Conservation (phyloP, 2,797 vertebrate genomes). For the Buceros bicornis region DNA sequence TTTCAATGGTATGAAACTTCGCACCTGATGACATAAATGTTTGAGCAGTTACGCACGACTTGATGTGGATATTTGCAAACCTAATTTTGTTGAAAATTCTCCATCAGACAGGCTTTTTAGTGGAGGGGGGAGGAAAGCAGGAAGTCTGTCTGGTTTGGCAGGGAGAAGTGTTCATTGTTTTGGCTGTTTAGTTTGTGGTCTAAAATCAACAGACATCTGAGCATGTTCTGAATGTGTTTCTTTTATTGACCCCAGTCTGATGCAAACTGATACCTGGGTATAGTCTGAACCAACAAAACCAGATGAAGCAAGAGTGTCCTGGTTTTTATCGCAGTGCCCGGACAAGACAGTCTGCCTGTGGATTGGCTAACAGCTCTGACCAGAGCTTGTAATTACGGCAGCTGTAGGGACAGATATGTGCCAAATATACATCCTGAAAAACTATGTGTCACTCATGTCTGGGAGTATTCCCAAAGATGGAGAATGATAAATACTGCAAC, state of each 20-base stretch:
- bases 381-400: not conserved
- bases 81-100: conserved; percentile 34
- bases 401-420: not conserved
- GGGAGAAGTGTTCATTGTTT: not conserved
- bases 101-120: not conserved
- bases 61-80: conserved; percentile 17
- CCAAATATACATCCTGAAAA: not conserved
- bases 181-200: not conserved
- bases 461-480: not conserved
- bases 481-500: not conserved
- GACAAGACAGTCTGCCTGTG: not conserved
- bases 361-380: not conserved
- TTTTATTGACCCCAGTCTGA: accelerated
- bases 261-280: not conserved
- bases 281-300: not conserved
- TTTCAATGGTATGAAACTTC: not conserved
- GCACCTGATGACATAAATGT: not conserved
- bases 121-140: not conserved
- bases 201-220: not conserved
- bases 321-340: not conserved
- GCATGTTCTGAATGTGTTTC: not conserved
- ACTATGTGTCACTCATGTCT: not conserved
- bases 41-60: not conserved
- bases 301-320: not conserved
- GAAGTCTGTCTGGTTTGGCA: not conserved